Conservation (phyloP, 2,113 vertebrate genomes). For the Smithornis capensis region DNA sequence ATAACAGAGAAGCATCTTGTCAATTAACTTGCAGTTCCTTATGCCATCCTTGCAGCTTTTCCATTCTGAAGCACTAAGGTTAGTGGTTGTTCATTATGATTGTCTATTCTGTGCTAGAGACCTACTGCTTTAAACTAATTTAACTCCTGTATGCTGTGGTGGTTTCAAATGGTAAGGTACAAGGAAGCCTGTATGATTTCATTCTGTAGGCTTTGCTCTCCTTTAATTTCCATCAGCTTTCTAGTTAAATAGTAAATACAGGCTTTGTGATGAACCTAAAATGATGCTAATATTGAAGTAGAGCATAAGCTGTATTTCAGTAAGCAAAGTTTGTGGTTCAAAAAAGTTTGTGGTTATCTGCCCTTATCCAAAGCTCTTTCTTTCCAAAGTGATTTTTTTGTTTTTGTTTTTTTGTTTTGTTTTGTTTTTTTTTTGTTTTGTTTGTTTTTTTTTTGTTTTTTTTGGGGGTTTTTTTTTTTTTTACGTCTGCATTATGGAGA, state of each 20-base stretch:
- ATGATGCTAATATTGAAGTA: background rate
- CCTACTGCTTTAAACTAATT: background rate
- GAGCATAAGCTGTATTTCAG: background rate
- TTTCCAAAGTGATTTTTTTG: background rate
- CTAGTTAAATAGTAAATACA: background rate
- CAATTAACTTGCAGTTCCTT: background rate
- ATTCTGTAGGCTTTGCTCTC: background rate
- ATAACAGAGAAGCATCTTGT: background rate
- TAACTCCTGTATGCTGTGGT: background rate
- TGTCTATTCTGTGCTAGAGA: background rate
- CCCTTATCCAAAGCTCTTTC: background rate
- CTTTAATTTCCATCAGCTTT: background rate
- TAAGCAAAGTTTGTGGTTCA: background rate
- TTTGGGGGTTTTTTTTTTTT: background rate
- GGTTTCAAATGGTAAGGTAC: background rate
- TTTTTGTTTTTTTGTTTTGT: too few species aligned
- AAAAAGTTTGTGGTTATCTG: too few species aligned
- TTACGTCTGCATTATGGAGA: background rate
- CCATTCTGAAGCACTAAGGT: background rate
- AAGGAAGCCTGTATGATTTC: background rate
- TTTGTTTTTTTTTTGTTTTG: too few species aligned
- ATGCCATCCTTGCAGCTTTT: background rate
- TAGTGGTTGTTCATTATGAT: background rate
- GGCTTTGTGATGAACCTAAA: background rate
- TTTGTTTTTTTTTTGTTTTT: too few species aligned